Base-by-base conservation (phyloP, 1,140 invertebrate species). In the Parapsyche elsis region DNA sequence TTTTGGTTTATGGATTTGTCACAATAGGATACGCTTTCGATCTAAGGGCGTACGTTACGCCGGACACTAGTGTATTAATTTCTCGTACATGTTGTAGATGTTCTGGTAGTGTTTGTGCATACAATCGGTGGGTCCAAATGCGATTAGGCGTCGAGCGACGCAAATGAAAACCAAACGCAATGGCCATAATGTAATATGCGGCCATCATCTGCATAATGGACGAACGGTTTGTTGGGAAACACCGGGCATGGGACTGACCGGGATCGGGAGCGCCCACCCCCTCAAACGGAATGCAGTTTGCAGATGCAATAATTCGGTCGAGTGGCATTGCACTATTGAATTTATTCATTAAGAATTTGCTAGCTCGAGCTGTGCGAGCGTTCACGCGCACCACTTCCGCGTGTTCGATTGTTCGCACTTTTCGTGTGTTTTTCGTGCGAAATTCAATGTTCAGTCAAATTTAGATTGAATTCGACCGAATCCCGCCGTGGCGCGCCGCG, bases 141-240 rank as follows among this genome's bases (percentile, higher is more conserved):
- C 75, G 57, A 45, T 46, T 64, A 26, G 21, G 57, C 74, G 45
- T 61, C 59, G 74, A 24, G 59, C 26, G 2, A 45, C 38, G 76
- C 71, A 61, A 81, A 78, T 78, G 80, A 81, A 80, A 80, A 76
- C 79, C 79, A 80, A 80, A 80, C 71, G 79, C 73, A 30, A 46
- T 38, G 16, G 61, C 45, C 79, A 57, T 81, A 78, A 81, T 81
- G 75, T 76, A 81, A 81, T 81, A 46, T 81, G 67, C 46, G 70
- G 23, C 70, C 80, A 30, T 49, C 64, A 81, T 81, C 76, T 81
- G 76, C 80, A 81, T 81, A 81, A 81, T 81, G 80, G 80, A 81
- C 80, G 80, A 81, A 59, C 80, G 46, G 75, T 76, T 81, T 81
- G 75, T 81, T 77, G 75, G 64, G 64, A 21, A 46, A 70, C 76